Evolutionary conservation across 2,113 vertebrate species (phyloP).

Genomic region (Tachysurus vachellii): DNA sequence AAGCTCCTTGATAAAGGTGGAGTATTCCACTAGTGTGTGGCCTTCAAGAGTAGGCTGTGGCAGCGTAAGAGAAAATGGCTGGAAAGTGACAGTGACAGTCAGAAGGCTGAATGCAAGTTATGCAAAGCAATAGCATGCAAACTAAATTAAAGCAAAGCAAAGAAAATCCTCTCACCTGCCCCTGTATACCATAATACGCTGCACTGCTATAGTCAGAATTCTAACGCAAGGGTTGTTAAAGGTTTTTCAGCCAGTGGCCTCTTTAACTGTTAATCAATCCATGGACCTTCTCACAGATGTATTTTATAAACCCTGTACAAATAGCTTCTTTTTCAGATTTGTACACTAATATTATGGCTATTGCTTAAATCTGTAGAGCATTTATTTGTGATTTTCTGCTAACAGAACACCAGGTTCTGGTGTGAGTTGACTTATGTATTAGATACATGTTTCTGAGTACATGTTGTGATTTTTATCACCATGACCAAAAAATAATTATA

Average conservation of each 20-base stretch:
- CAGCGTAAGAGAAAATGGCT: conserved; percentile 49
- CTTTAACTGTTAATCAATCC: background rate
- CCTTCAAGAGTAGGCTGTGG: conserved; percentile 40
- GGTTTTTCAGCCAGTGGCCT: background rate
- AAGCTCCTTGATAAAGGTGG: conserved; percentile 45
- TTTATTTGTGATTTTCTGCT: background rate
- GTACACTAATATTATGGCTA: background rate
- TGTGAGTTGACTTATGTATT: background rate
- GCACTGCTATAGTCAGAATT: background rate
- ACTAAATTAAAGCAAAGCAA: conserved; percentile 12
- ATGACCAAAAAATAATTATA: background rate
- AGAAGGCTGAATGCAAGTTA: conserved; percentile 30
- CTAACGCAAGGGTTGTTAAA: background rate
- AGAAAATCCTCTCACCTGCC: background rate
- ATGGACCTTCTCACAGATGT: background rate
- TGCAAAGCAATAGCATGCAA: conserved; percentile 18
- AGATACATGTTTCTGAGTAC: background rate
- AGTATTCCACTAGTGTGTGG: conserved; percentile 45
- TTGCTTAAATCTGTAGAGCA: background rate
- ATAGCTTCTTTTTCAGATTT: background rate
- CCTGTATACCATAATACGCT: background rate
- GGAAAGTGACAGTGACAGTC: conserved; percentile 52
- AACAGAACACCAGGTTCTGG: background rate
- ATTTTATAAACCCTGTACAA: background rate
- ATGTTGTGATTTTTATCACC: background rate